phyloP scores from a whole-genome alignment of 2,797 vertebrate species.

The Cynodonichthys magdalenae region DNA sequence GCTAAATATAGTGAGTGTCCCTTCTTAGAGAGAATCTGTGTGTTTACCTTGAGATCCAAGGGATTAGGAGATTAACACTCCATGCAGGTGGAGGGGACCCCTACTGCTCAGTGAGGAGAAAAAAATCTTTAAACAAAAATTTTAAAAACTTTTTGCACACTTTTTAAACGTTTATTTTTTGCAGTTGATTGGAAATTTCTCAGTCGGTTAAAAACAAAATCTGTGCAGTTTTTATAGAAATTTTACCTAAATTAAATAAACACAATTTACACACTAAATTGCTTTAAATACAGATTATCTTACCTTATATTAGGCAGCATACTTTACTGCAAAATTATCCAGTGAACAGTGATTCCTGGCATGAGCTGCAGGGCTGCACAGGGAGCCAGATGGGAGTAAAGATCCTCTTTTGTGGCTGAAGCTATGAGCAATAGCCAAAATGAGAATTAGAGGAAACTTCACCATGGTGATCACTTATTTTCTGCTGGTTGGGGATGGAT shows the following conservation, averaged over 20 bases:
- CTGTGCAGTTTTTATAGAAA: too few species aligned
- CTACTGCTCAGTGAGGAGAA: conserved; percentile 33
- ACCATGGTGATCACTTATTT: conserved; percentile 72
- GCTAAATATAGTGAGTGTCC: conserved; percentile 83
- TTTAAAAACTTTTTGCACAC: background rate
- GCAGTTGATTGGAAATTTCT: too few species aligned
- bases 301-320: conserved; percentile 24
- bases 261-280: too few species aligned
- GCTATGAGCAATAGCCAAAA: conserved; percentile 56
- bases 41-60: conserved; percentile 77
- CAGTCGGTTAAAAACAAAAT: too few species aligned
- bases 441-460: conserved; percentile 66
- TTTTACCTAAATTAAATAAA: too few species aligned
- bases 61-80: conserved; percentile 78
- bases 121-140: background rate
- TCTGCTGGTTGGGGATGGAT: conserved; percentile 68
- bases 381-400: conserved; percentile 57
- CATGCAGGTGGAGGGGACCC: conserved; percentile 36
- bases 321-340: conserved; percentile 46
- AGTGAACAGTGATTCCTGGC: conserved; percentile 59
- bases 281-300: too few species aligned
- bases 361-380: conserved; percentile 36
- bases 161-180: too few species aligned
- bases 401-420: conserved; percentile 66
- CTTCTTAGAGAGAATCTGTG: conserved; percentile 73